Base-by-base conservation (phyloP, 2,888 invertebrate species). In the Eupithecia pulchellata region DNA sequence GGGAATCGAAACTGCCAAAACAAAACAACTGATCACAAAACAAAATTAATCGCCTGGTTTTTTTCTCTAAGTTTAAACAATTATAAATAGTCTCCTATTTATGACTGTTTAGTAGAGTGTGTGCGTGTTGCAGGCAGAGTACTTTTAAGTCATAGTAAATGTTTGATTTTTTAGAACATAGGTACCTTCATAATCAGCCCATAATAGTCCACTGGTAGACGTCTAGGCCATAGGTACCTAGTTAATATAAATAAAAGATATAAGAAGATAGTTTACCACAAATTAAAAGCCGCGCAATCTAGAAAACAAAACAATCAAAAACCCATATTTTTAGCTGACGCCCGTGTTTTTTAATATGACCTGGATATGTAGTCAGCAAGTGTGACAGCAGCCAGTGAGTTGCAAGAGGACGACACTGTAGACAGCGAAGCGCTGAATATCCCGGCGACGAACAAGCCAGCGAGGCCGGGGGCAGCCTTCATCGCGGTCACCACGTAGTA, bases 381-480 rank as follows among this genome's bases (percentile, higher is more conserved):
- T 0, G 98, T 97, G 17, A 99, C 98, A 0, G 99, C 98, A 0
- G 99, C 97, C 62, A 99, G 92, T 1, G 98, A 97, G 83, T 98
- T 99, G 71, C 99, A 95, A 1, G 98, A 96, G 0, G 99, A 98
- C 0, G 98, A 99, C 71, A 99, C 97, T 0, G 98, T 98, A 58
- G 98, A 98, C 13, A 99, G 93, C 0, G 98, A 97, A 0, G 98
- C 99, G 80, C 98, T 98, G 86, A 99, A 98, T 73, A 99, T 97
- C 4, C 98, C 97, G 6, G 98, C 97, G 0, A 98, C 97, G 85
- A 99, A 98, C 29, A 99, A 94, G 0, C 99, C 99, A 0, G 98
- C 96, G 29, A 99, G 84, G 0, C 98, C 99, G 0, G 97, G 97
- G 0, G 88, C 86, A 0, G 75, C 34, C 14, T 78, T 81, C 96